Conservation (phyloP, 92 coral and sea anemone genomes). For the Nematostella vectensis region DNA sequence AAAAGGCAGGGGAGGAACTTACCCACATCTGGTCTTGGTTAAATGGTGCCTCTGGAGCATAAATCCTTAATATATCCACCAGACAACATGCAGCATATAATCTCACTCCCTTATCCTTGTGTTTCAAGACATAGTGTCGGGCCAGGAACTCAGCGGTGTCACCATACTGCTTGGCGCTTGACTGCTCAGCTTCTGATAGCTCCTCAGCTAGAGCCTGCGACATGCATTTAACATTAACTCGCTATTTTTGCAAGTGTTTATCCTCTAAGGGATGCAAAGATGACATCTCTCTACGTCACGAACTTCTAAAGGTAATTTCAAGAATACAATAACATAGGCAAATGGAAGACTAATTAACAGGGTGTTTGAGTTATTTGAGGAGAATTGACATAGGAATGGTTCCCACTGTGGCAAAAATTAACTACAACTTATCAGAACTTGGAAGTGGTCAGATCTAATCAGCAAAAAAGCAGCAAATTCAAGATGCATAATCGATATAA, state of each 20-base stretch:
- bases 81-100: conserved; percentile 79
- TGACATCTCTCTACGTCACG: not conserved
- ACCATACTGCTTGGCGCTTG: conserved; percentile 31
- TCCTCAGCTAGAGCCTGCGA: conserved; percentile 63
- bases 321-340: too few relatives aligned
- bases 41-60: conserved; percentile 88
- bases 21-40: conserved; percentile 49
- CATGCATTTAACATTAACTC: not conserved
- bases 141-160: conserved; percentile 50
- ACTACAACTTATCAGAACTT: too few relatives aligned
- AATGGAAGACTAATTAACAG: not conserved
- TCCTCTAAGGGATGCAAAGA: not conserved
- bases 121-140: conserved; percentile 61
- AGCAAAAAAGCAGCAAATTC: too few relatives aligned
- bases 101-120: conserved; percentile 79
- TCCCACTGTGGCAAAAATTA: too few relatives aligned
- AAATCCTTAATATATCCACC: conserved; percentile 72
- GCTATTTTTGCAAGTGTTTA: not conserved
- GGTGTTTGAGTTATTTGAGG: not conserved
- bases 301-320: not conserved
- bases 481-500: too few relatives aligned
- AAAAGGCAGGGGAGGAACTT: too few relatives aligned
- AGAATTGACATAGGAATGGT: not conserved
- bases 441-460: too few relatives aligned
- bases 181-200: conserved; percentile 64